phyloP scores from a whole-genome alignment of 2,888 invertebrate genomes.

The Chironomus riparius region DNA sequence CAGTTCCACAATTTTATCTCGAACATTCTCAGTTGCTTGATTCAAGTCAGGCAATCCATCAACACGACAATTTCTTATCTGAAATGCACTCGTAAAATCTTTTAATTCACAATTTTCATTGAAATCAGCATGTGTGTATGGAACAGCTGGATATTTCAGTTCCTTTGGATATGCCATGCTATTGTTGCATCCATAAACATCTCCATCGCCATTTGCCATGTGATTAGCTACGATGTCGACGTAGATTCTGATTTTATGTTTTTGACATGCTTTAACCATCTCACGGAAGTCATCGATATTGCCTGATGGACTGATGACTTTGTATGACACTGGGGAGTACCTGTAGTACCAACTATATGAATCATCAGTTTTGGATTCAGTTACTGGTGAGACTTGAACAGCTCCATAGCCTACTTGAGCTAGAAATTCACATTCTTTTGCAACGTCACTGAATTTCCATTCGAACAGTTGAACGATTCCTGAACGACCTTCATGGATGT shows the following conservation, averaged over 20 bases:
- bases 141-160: conserved; percentile 48
- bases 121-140: conserved; percentile 50
- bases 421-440: conserved; percentile 8
- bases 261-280: background rate
- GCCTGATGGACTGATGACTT: background rate
- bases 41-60: conserved; percentile 47
- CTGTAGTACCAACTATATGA: background rate
- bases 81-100: conserved; percentile 44
- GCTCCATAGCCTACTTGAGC: background rate
- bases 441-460: conserved; percentile 12
- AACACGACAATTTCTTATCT: conserved; percentile 42
- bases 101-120: conserved; percentile 44
- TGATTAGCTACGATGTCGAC: conserved; percentile 69
- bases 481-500: background rate
- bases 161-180: conserved; percentile 44
- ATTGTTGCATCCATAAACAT: conserved; percentile 32
- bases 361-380: background rate
- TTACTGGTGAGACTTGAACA: conserved; percentile 1
- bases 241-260: conserved; percentile 47
- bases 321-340: conserved; percentile 17
- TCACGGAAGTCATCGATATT: background rate
- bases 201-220: conserved; percentile 50
- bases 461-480: conserved; percentile 15
- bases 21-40: conserved; percentile 44
- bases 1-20: conserved; percentile 43